These are phyloP conservation scores for Pseudomugil tenellus DNA, from an alignment of 2,797 vertebrate species.

Conservation along the genomic window DNA sequence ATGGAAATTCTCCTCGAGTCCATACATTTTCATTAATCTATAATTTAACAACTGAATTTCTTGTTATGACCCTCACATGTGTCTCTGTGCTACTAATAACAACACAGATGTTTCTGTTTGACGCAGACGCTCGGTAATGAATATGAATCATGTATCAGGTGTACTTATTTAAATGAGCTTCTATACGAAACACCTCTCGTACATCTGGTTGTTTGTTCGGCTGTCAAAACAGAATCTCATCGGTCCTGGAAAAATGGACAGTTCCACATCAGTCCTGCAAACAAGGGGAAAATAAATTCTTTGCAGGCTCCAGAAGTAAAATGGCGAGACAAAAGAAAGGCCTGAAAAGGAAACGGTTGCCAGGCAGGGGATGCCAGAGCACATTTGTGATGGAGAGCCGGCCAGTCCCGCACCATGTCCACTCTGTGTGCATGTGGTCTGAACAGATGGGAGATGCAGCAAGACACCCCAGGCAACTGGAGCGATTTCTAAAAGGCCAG, in stretches of 20 bases:
- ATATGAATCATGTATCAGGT: slow-evolving; percentile 29
- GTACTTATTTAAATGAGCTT: slow-evolving; percentile 28
- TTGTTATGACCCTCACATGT: slow-evolving; percentile 20
- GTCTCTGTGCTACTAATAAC: slow-evolving; percentile 12
- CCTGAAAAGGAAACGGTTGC: slow-evolving; percentile 59
- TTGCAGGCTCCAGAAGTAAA: slow-evolving; percentile 26
- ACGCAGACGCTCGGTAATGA: slow-evolving; percentile 25
- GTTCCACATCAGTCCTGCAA: slow-evolving; percentile 50
- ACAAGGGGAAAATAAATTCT: slow-evolving; percentile 56
- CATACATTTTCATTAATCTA: slow-evolving; percentile 35
- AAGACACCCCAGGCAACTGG: slow-evolving; percentile 68
- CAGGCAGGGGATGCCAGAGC: slow-evolving; percentile 32
- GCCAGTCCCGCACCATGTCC: slow-evolving; percentile 52
- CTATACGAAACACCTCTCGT: slow-evolving; percentile 1
- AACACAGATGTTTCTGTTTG: slow-evolving; percentile 23
- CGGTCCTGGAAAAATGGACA: slow-evolving; percentile 50
- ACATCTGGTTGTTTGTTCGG: slow-evolving; percentile 28
- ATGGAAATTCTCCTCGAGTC: slow-evolving; percentile 12
- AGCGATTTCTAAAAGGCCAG: slow-evolving; percentile 73
- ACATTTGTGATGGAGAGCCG: slow-evolving; percentile 52
- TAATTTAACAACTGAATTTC: slow-evolving; percentile 19
- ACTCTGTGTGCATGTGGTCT: slow-evolving; percentile 59
- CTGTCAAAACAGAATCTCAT: slow-evolving; percentile 38
- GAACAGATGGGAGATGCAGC: slow-evolving; percentile 74
- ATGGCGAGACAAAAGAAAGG: slow-evolving; percentile 46